Base-by-base conservation (phyloP, 2,113 vertebrate species). In the Patagioenas fasciata region DNA sequence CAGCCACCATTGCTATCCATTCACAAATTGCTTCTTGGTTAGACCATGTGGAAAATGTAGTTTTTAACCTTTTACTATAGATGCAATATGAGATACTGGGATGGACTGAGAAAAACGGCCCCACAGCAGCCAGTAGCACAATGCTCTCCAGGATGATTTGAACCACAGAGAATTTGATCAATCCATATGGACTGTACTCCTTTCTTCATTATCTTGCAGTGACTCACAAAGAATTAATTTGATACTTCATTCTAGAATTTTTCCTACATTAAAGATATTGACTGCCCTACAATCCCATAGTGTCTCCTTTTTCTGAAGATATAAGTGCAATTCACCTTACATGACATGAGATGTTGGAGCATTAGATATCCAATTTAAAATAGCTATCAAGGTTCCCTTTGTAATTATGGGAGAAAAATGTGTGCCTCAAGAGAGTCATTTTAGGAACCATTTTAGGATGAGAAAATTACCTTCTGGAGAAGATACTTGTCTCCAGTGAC, bases 1-100 rank as follows among this genome's bases (percentile, higher is more conserved):
- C 80, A 82, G 15, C 32, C 13, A 5, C 36, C 10, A 1, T 28
- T 64, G 17, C 29, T 40, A 28, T 8, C 19, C 11, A 3, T 38
- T 69, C 80, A 70, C 34, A 60, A 51, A 34, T 34, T 32, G 10
- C 17, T 66, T 20, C 61, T 44, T 48, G 51, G 9, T 61, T 47
- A 66, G n/a, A 50, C 31, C 9, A 40, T 0, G 0, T 20, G 20
- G 11, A 26, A 36, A 72, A 40, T n/a, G 10, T 5, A 20, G 4
- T 21, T 82, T 71, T 69, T 67, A 42, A 29, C 16, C 10, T 34
- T 28, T 67, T 42, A 10, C 15, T 85, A 2, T 5, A 67, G 11
- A 18, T 11, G 20, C 10, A 51, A 13, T 26, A 6, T 15, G n/a
- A 91, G 73, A 54, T 18, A 47, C 18, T 1, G 1, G 18, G 25